These are phyloP conservation scores for Synergus umbraculus DNA, from an alignment of 2,888 invertebrate genomes.

Conservation along the genomic window DNA sequence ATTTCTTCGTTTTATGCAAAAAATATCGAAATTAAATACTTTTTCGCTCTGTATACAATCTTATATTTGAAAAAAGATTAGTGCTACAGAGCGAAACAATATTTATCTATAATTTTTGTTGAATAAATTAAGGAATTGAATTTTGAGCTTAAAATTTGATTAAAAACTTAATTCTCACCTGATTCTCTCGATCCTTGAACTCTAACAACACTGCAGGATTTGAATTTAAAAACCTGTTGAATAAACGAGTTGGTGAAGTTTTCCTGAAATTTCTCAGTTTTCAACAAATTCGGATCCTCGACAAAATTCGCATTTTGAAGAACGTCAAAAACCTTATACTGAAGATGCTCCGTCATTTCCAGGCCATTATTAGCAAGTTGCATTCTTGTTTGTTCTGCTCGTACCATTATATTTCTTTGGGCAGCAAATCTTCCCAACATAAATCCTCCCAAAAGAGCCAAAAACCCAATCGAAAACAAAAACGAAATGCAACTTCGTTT, in stretches of 20 bases:
- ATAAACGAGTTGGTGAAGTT: constrained; percentile 45
- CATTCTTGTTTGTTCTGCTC: constrained; percentile 66
- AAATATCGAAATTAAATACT: too few species aligned
- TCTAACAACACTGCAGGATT: constrained; percentile 53
- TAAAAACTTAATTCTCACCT: constrained; percentile 44
- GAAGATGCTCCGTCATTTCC: constrained; percentile 62
- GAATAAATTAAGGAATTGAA: too few species aligned
- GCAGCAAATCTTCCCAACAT: constrained; percentile 77
- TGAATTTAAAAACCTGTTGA: constrained; percentile 56
- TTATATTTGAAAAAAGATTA: too few species aligned
- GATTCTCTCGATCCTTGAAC: constrained; percentile 26
- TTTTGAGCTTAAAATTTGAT: too few species aligned
- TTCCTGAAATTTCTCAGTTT: background rate
- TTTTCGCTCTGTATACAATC: too few species aligned
- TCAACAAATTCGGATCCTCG: background rate
- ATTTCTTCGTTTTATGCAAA: too few species aligned
- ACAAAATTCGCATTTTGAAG: constrained; percentile 59
- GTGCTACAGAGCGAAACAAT: too few species aligned
- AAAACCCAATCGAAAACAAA: constrained; percentile 77
- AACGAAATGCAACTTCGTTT: constrained; percentile 78
- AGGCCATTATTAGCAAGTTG: constrained; percentile 69
- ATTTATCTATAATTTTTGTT: too few species aligned
- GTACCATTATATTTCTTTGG: constrained; percentile 70
- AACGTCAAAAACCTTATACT: constrained; percentile 57
- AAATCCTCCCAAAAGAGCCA: constrained; percentile 78